Base-by-base conservation (phyloP, 2,113 vertebrate genomes). In the Pelobates fuscus region DNA sequence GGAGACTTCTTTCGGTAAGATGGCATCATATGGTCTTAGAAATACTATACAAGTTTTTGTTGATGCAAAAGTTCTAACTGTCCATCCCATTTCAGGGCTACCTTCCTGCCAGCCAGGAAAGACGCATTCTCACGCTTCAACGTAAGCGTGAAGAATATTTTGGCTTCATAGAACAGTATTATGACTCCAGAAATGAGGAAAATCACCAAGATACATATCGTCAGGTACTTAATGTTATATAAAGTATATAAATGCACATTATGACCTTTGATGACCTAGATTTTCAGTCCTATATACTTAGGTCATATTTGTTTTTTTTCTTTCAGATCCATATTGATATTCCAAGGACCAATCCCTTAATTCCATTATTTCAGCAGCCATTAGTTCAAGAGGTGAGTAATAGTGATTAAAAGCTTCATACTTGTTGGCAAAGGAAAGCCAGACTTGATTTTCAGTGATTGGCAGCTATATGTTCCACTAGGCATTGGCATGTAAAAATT, bases 261-360 rank as follows among this genome's bases (percentile, higher is more conserved):
- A n/a, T n/a, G n/a, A 18, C 14, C 49, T 18, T 52, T 49, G 15
- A 49, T 49, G 44, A 49, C 8, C 15, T 37, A 10, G 10, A 10
- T 37, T 37, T 49, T 18, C 14, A 41, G 37, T 41, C 7, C 14
- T 49, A 15, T 18, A 49, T 1, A 18, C 8, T 49, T 49, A 15
- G 17, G 12, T 49, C 32, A 60, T 7, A 49, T 49, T 18, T 64
- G 43, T 60, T 57, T 44, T 77, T 71, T 85, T 27, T 85, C 37
- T 86, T 87, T 80, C 86, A 99, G 97, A 99, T 99, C 83, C 96
- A 99, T 89, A 99, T 98, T 7, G 97, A 99, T 89, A 99, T 99
- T 89, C 97, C 97, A 57, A 92, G 97, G 87, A 99, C 97, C 21
- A 98, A 99, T 81, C 97, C 97, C 17, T 92, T 99, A 83, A 98